These are phyloP conservation scores for Nomada flava DNA, from an alignment of 2,888 invertebrate genomes.

Conservation along the genomic window DNA sequence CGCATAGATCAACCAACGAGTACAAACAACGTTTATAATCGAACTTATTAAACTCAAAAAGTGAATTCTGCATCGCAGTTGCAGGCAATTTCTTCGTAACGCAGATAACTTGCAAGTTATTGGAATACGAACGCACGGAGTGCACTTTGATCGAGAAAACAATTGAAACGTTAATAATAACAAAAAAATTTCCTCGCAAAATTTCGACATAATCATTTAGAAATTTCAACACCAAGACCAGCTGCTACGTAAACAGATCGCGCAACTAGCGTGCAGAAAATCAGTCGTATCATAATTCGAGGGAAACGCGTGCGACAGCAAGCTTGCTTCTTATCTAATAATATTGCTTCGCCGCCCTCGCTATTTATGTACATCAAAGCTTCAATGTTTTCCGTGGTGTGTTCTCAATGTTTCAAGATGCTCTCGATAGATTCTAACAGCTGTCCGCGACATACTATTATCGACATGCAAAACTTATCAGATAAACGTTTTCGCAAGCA, in stretches of 20 bases:
- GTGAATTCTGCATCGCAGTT: too few species aligned
- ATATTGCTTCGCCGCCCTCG: not conserved
- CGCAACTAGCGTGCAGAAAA: not conserved
- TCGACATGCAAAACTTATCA: constrained; percentile 22
- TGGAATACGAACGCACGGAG: too few species aligned
- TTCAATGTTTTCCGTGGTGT: not conserved
- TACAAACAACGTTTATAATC: too few species aligned
- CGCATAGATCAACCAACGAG: too few species aligned
- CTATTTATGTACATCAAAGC: too few species aligned
- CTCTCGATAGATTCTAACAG: not conserved
- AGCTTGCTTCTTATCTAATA: constrained; percentile 2
- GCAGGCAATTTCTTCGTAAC: too few species aligned
- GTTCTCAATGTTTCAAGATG: not conserved
- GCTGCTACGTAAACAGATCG: not conserved
- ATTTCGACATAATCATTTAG: not conserved
- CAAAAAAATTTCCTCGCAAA: too few species aligned
- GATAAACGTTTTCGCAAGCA: constrained; percentile 35
- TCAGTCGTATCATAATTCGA: constrained; percentile 12
- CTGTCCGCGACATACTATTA: not conserved
- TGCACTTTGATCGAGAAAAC: too few species aligned
- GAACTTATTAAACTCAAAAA: too few species aligned
- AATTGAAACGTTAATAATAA: too few species aligned
- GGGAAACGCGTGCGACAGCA: constrained; percentile 17
- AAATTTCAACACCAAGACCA: not conserved
- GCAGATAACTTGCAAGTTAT: too few species aligned